Conservation (phyloP, 2,888 invertebrate genomes). For the Agonopterix heracliana region DNA sequence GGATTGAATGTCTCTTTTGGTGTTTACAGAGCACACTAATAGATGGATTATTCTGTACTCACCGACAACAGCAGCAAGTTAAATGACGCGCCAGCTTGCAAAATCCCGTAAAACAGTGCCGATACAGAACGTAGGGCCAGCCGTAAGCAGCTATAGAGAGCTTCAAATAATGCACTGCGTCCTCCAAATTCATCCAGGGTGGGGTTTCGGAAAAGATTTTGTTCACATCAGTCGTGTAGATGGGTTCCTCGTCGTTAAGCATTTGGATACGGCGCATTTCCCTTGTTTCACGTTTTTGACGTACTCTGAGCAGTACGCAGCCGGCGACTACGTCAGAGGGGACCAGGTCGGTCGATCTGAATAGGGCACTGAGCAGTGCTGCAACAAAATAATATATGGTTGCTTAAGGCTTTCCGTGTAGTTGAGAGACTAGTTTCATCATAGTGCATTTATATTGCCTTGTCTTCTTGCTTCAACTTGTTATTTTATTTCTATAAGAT, state of each 20-base stretch:
- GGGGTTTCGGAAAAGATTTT: conserved; percentile 80
- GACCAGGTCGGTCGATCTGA: conserved; percentile 90
- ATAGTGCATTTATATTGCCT: too few species aligned
- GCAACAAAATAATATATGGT: conserved; percentile 18
- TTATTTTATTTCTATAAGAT: too few species aligned
- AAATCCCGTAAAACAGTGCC: conserved; percentile 84
- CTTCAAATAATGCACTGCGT: conserved; percentile 85
- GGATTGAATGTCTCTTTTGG: too few species aligned
- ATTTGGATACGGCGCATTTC: conserved; percentile 81
- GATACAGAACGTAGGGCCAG: conserved; percentile 90
- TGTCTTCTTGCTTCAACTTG: too few species aligned
- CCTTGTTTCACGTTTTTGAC: conserved; percentile 83
- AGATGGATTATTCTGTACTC: conserved; percentile 18
- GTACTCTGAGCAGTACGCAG: conserved; percentile 86
- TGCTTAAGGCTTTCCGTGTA: too few species aligned
- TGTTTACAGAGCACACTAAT: too few species aligned
- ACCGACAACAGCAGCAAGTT: conserved; percentile 86
- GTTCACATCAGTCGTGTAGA: conserved; percentile 78
- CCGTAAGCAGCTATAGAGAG: conserved; percentile 91
- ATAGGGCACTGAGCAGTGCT: conserved; percentile 85
- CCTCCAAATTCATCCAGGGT: conserved; percentile 87
- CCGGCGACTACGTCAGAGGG: conserved; percentile 93
- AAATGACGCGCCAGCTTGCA: conserved; percentile 82
- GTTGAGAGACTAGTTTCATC: not conserved
- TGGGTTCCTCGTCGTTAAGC: conserved; percentile 80